phyloP scores from a whole-genome alignment of 1,140 invertebrate genomes.

The Cataglyphis hispanica region DNA sequence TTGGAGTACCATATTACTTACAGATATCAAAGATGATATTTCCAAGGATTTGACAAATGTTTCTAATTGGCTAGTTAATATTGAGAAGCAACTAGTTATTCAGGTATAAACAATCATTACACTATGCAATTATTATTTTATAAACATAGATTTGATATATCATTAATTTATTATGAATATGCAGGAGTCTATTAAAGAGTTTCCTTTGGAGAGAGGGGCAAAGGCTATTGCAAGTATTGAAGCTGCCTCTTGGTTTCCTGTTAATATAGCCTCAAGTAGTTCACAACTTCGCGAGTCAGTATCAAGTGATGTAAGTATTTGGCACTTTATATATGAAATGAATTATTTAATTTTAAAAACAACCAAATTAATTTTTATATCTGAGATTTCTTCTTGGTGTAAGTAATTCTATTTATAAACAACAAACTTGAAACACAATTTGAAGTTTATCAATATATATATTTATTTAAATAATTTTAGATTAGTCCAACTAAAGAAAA shows the following conservation, averaged over 20 bases:
- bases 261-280: slow-evolving; percentile 80
- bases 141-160: slow-evolving; percentile 48
- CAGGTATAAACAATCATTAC: slow-evolving; percentile 82
- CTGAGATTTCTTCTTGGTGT: neutral
- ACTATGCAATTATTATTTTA: slow-evolving; percentile 47
- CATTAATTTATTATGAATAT: slow-evolving; percentile 51
- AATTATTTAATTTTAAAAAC: no score
- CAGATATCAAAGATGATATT: slow-evolving; percentile 83
- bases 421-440: no score
- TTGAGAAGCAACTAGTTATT: slow-evolving; percentile 86
- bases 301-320: slow-evolving; percentile 66
- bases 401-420: slow-evolving; percentile 8
- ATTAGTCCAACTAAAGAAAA: slow-evolving; percentile 77
- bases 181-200: slow-evolving; percentile 80
- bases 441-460: neutral
- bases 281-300: slow-evolving; percentile 74
- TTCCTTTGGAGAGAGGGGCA: slow-evolving; percentile 77
- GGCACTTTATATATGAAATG: no score
- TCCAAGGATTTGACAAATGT: slow-evolving; percentile 84
- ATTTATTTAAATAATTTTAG: slow-evolving; percentile 33
- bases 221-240: slow-evolving; percentile 80
- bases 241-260: slow-evolving; percentile 81
- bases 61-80: slow-evolving; percentile 86
- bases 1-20: slow-evolving; percentile 87
- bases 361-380: no score